A percentile compares a stretch with the other conserved stretches of the same genome.
Evolutionary conservation across 2,888 invertebrate genomes (phyloP).

Genomic region (Biston stratarius): DNA sequence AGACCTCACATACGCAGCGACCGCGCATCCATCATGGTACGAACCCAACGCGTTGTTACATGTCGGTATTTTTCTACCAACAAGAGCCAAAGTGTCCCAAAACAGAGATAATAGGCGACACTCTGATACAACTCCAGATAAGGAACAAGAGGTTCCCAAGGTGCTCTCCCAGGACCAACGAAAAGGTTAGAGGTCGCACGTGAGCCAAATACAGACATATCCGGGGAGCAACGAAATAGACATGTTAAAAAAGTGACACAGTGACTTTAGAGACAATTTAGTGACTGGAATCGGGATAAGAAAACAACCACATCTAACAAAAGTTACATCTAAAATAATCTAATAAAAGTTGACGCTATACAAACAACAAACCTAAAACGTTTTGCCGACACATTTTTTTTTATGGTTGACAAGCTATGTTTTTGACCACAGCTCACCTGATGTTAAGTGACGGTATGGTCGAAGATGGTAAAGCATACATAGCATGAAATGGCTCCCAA

Average conservation of each 20-base stretch:
- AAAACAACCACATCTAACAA: too few relatives aligned
- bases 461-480: too few relatives aligned
- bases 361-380: too few relatives aligned
- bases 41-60: constrained; percentile 70
- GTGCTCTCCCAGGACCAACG: constrained; percentile 62
- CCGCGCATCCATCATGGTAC: constrained; percentile 82
- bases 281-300: neutral
- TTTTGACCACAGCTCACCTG: too few relatives aligned
- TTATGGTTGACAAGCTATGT: too few relatives aligned
- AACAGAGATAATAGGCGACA: constrained; percentile 84
- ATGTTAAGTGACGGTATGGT: too few relatives aligned
- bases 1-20: constrained; percentile 71
- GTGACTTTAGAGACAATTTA: neutral
- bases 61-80: constrained; percentile 63
- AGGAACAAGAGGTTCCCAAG: constrained; percentile 77
- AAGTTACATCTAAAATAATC: too few relatives aligned
- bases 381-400: too few relatives aligned
- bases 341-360: too few relatives aligned
- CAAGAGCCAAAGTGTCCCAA: constrained; percentile 80
- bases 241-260: constrained; percentile 23
- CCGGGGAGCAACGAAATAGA: constrained; percentile 42
- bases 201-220: constrained; percentile 67
- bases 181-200: constrained; percentile 74
- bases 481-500: too few relatives aligned
- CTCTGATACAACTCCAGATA: constrained; percentile 83